These are phyloP conservation scores for Bombus turneri DNA, from an alignment of 1,140 invertebrate species.

Conservation along the genomic window DNA sequence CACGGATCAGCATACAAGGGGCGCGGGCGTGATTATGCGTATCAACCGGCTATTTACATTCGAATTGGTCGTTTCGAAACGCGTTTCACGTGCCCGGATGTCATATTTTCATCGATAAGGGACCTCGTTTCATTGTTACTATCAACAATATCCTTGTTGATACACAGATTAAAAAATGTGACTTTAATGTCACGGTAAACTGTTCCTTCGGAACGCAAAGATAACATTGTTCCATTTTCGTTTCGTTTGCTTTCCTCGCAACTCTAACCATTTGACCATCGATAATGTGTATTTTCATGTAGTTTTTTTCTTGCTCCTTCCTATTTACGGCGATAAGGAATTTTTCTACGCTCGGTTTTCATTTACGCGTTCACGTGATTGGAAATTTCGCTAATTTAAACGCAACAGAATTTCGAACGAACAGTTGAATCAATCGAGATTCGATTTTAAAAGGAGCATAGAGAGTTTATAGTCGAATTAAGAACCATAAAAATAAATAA, in stretches of 20 bases:
- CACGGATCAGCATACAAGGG: constrained; percentile 26
- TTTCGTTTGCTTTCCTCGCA: background rate
- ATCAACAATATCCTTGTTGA: background rate
- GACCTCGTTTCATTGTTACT: constrained; percentile 3
- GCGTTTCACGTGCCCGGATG: constrained; percentile 18
- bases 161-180: background rate
- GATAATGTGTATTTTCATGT: background rate
- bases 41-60: constrained; percentile 52
- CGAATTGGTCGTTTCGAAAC: constrained; percentile 47
- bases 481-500: too few species aligned
- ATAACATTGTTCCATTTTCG: background rate
- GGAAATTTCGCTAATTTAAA: too few species aligned
- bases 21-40: constrained; percentile 14
- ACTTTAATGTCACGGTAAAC: background rate
- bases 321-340: too few species aligned
- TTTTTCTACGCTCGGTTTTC: too few species aligned
- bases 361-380: too few species aligned
- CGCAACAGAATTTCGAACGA: too few species aligned
- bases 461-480: too few species aligned
- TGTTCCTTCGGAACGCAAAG: too few species aligned
- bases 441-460: too few species aligned
- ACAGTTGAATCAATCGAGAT: too few species aligned
- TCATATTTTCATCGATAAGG: constrained; percentile 31
- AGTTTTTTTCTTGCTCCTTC: background rate
- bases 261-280: background rate